These are phyloP conservation scores for Trididemnum clinides DNA, from an alignment of 23 tunicate genomes.

Conservation along the genomic window DNA sequence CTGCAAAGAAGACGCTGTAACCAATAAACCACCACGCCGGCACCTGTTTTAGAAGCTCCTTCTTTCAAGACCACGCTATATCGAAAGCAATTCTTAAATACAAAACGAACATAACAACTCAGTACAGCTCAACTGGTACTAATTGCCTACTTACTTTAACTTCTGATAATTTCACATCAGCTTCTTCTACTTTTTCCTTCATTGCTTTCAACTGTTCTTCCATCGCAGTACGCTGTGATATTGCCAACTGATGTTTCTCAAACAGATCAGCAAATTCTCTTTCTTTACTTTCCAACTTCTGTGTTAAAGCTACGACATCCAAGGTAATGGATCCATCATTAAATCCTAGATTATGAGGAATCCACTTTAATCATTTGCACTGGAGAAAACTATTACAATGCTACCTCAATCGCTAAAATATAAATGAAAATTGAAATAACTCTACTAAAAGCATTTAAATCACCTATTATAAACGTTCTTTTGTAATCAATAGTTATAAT, in stretches of 20 bases:
- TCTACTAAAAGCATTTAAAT: not conserved
- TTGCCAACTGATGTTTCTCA: slow-evolving; percentile 5
- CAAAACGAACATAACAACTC: not conserved
- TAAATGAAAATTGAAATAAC: not conserved
- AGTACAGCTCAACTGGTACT: not conserved
- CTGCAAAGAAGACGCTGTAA: too few species aligned
- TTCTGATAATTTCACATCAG: slow-evolving; percentile 49
- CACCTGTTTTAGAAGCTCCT: too few species aligned
- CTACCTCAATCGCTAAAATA: too few species aligned
- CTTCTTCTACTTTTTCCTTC: slow-evolving; percentile 60
- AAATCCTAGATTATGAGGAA: not conserved
- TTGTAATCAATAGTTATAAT: not conserved
- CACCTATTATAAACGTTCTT: not conserved
- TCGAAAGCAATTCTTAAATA: too few species aligned
- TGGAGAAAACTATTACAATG: too few species aligned
- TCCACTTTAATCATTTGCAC: not conserved
- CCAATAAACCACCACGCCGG: too few species aligned
- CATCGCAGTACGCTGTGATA: slow-evolving; percentile 40
- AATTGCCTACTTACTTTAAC: slow-evolving; percentile 40
- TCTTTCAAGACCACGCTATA: too few species aligned
- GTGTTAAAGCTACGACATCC: slow-evolving; percentile 38
- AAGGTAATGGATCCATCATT: not conserved
- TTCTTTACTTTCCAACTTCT: slow-evolving; percentile 36
- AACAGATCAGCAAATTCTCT: slow-evolving; percentile 42
- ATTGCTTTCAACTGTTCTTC: slow-evolving; percentile 57